Evolutionary conservation across 2,113 vertebrate genomes (phyloP).

Genomic region (Sander lucioperca): DNA sequence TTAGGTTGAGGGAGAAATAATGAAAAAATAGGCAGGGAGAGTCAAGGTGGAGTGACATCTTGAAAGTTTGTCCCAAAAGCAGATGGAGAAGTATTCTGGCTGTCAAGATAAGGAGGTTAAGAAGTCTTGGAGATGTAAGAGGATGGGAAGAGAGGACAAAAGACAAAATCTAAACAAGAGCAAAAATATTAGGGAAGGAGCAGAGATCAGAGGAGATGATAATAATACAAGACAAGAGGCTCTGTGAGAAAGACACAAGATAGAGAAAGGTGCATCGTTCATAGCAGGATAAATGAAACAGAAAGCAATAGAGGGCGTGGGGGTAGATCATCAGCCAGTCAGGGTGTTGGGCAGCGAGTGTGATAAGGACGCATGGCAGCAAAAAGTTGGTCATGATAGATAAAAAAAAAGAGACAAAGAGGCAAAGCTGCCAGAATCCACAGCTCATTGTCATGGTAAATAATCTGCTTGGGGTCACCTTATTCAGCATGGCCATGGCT

Average conservation of each 20-base stretch:
- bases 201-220: conserved; percentile 30
- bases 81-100: background rate
- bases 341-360: conserved; percentile 27
- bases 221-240: conserved; percentile 20
- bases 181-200: conserved; percentile 14
- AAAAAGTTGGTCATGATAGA: conserved; percentile 33
- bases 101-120: conserved; percentile 12
- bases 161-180: background rate
- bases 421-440: conserved; percentile 43
- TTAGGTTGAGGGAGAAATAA: conserved; percentile 47
- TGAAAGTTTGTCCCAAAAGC: conserved; percentile 30
- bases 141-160: background rate
- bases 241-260: conserved; percentile 15
- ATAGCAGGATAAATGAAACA: conserved; percentile 35
- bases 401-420: conserved; percentile 11
- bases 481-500: conserved; percentile 11
- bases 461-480: conserved; percentile 62
- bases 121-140: background rate
- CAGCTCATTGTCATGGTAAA: conserved; percentile 59
- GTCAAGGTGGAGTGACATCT: conserved; percentile 24
- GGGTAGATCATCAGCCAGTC: conserved; percentile 27
- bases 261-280: conserved; percentile 31
- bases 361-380: conserved; percentile 31
- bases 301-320: conserved; percentile 4
- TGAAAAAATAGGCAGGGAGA: conserved; percentile 25